Conservation (phyloP, 2,888 invertebrate species). For the Torymus auratus region DNA sequence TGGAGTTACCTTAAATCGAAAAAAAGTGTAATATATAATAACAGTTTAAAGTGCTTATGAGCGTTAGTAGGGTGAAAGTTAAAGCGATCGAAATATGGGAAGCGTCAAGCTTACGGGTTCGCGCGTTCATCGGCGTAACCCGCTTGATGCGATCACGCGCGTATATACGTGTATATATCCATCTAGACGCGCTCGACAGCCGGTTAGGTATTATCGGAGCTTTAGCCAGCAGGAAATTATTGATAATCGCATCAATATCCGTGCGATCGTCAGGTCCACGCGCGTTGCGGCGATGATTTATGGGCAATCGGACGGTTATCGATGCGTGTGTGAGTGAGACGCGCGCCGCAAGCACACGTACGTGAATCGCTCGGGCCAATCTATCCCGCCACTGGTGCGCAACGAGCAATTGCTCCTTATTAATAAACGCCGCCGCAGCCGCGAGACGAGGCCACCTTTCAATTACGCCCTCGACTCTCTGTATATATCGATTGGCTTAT, state of each 20-base stretch:
- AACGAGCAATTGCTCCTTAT: conserved; percentile 28
- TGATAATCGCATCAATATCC: conserved; percentile 75
- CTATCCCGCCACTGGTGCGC: too few species aligned
- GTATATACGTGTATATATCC: not conserved
- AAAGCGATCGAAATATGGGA: conserved; percentile 53
- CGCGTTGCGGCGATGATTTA: conserved; percentile 67
- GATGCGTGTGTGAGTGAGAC: conserved; percentile 59
- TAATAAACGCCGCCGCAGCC: conserved; percentile 14
- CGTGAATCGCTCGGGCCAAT: too few species aligned
- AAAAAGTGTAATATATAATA: too few species aligned
- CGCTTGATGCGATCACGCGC: conserved; percentile 28
- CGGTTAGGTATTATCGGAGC: conserved; percentile 42
- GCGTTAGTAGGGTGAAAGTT: conserved; percentile 29
- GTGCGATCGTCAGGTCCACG: conserved; percentile 58
- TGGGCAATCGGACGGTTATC: conserved; percentile 72
- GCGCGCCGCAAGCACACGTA: not conserved
- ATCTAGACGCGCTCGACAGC: conserved; percentile 6
- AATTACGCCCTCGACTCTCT: not conserved
- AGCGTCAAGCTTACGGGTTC: conserved; percentile 48
- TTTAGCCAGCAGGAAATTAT: conserved; percentile 68
- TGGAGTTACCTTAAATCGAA: too few species aligned
- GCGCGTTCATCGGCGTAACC: conserved; percentile 54
- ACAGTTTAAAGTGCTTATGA: not conserved
- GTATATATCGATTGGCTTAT: not conserved
- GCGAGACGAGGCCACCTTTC: not conserved